Base-by-base conservation (phyloP, 2,888 invertebrate genomes). In the Pammene fasciana region DNA sequence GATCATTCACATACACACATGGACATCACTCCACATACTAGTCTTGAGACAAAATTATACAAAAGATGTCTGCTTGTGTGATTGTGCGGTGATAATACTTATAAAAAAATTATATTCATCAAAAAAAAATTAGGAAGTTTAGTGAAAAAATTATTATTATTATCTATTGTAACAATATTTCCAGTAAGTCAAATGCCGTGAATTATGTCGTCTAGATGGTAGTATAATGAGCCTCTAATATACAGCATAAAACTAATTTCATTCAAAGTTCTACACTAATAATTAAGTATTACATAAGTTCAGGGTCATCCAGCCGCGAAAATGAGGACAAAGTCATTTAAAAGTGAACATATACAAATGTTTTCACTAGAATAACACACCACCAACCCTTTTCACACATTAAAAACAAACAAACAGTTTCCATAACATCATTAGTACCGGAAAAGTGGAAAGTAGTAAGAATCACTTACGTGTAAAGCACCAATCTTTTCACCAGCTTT, bases 401-500 rank as follows among this genome's bases (percentile, higher is more conserved):
- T 46, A 13, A 41, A 46, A 48, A n/a, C 54, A 56, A 55, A 60
- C 55, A 72, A 67, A 68, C 14, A 41, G 64, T 16, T 55, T 57
- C 45, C 10, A 18, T 36, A 56, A 48, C n/a, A 67, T n/a, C n/a
- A 77, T 78, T 85, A 81, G 75, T 85, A 87, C 82, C 77, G 86
- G 81, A 83, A 61, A n/a, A 61, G 16, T 77, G 86, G 80, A 78
- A 79, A 65, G 71, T 59, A 59, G n/a, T 7, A 77, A 67, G 75
- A 80, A 76, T 67, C 78, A 88, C 92, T 89, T 83, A 93, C 93
- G 68, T 93, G 93, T 68, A 92, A 78, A 64, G 92, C 90, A 76
- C 87, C 93, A 36, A 93, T 75, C 84, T 90, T 91, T 82, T 92
- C 93, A 60, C 90, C 88, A 76, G 93, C 93, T 76, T 85, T 85